Conservation (phyloP, 2,797 vertebrate species). For the Schizopygopsis pylzovi region DNA sequence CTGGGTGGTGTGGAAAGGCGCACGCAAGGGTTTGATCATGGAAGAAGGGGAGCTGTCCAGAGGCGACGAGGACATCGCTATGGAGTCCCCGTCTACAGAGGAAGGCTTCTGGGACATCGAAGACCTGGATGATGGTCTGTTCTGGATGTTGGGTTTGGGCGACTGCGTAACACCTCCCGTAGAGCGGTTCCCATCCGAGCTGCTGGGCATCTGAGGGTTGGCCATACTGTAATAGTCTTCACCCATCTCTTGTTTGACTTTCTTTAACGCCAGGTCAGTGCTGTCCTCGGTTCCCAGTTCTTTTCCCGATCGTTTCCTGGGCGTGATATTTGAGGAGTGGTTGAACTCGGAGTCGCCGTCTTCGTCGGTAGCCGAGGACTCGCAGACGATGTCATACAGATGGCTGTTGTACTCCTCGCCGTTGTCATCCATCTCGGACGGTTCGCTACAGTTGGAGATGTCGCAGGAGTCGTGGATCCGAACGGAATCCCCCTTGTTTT, state of each 20-base stretch:
- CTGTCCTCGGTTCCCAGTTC: constrained; percentile 60
- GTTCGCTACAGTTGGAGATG: constrained; percentile 88
- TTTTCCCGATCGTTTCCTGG: constrained; percentile 73
- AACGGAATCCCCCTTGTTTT: constrained; percentile 81
- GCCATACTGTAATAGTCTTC: constrained; percentile 88
- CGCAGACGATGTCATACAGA: constrained; percentile 87
- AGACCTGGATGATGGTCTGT: constrained; percentile 57
- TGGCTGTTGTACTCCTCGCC: constrained; percentile 84
- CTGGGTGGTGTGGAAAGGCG: constrained; percentile 70
- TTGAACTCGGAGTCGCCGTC: constrained; percentile 84
- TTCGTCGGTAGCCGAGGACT: constrained; percentile 88
- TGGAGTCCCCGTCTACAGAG: constrained; percentile 71
- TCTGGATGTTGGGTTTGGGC: constrained; percentile 77
- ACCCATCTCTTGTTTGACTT: constrained; percentile 87
- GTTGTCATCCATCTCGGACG: constrained; percentile 82
- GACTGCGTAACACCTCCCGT: constrained; percentile 75
- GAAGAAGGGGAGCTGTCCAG: constrained; percentile 56
- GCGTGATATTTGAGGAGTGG: constrained; percentile 62
- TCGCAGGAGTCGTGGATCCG: constrained; percentile 84
- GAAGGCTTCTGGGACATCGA: constrained; percentile 70
- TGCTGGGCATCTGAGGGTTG: constrained; percentile 78
- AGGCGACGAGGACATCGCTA: constrained; percentile 71
- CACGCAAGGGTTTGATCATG: constrained; percentile 69
- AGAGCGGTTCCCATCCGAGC: constrained; percentile 66
- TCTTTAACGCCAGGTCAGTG: constrained; percentile 81